Evolutionary conservation across 2,888 invertebrate genomes (phyloP).

Genomic region (Synanthedon formicaeformis): DNA sequence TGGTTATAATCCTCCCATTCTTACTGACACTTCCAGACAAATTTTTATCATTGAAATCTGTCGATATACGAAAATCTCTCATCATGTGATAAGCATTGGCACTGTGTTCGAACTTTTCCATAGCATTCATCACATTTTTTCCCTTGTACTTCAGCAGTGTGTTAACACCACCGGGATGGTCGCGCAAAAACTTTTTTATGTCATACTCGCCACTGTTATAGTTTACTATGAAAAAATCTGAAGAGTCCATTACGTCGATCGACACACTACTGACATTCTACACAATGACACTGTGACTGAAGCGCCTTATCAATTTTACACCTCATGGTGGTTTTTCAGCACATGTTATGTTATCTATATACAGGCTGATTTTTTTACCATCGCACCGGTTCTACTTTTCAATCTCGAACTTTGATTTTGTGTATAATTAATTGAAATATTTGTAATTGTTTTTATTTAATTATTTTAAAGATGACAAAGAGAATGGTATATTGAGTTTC

Average conservation of each 20-base stretch:
- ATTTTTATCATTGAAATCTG: slow-evolving; percentile 53
- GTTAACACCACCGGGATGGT: slow-evolving; percentile 81
- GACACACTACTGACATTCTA: slow-evolving; percentile 6
- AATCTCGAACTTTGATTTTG: too few species aligned
- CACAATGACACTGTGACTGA: not conserved
- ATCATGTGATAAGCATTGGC: slow-evolving; percentile 74
- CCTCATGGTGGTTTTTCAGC: too few species aligned
- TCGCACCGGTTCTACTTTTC: too few species aligned
- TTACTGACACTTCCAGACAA: slow-evolving; percentile 47
- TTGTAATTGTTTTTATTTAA: too few species aligned
- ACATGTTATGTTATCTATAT: too few species aligned
- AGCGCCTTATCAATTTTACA: not conserved
- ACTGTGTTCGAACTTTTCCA: slow-evolving; percentile 72
- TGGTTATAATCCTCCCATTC: slow-evolving; percentile 50
- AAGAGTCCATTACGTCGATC: slow-evolving; percentile 19
- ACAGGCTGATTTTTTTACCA: too few species aligned
- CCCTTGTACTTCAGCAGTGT: slow-evolving; percentile 71
- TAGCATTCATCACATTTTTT: slow-evolving; percentile 63
- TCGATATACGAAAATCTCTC: slow-evolving; percentile 67
- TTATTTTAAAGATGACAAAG: too few species aligned
- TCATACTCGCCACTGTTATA: slow-evolving; percentile 72
- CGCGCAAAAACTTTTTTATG: slow-evolving; percentile 73
- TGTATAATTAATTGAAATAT: too few species aligned
- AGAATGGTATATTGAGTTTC: too few species aligned
- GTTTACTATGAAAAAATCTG: slow-evolving; percentile 32